Percentiles rank a stretch among this genome's conserved stretches.
Conservation (phyloP, 2,797 vertebrate genomes). For the Malurus leucopterus region DNA sequence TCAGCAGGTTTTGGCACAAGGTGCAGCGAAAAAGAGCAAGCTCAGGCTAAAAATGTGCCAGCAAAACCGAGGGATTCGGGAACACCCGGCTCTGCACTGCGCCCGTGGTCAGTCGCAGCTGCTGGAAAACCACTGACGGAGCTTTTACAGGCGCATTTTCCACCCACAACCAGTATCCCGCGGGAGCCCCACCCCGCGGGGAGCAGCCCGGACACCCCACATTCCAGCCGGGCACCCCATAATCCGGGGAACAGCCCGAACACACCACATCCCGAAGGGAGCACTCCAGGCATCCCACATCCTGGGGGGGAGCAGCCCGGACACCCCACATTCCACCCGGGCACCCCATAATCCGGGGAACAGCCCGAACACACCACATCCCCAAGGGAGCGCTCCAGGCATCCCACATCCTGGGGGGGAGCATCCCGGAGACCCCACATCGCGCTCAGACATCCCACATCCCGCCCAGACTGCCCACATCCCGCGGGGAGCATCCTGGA, state of each 20-base stretch:
- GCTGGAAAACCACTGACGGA: neutral
- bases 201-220: neutral
- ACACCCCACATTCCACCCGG: no score
- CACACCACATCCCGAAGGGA: no score
- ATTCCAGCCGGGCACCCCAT: neutral
- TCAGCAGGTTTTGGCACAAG: neutral
- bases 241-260: no score
- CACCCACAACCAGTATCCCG: rapidly evolving
- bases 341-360: neutral
- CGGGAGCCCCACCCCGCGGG: neutral
- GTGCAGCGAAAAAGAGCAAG: neutral
- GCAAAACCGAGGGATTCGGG: no score
- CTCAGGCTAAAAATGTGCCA: neutral
- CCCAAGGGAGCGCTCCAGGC: no score
- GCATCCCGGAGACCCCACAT: neutral
- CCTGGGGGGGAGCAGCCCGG: neutral
- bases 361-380: no score
- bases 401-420: neutral
- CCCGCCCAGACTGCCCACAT: neutral
- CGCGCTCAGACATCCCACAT: neutral
- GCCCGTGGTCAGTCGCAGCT: rapidly evolving
- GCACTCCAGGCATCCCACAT: neutral
- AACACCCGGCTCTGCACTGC: neutral
- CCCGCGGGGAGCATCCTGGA: no score
- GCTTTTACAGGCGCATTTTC: neutral